Evolutionary conservation across 2,113 vertebrate species (phyloP).

Genomic region (Uria lomvia): DNA sequence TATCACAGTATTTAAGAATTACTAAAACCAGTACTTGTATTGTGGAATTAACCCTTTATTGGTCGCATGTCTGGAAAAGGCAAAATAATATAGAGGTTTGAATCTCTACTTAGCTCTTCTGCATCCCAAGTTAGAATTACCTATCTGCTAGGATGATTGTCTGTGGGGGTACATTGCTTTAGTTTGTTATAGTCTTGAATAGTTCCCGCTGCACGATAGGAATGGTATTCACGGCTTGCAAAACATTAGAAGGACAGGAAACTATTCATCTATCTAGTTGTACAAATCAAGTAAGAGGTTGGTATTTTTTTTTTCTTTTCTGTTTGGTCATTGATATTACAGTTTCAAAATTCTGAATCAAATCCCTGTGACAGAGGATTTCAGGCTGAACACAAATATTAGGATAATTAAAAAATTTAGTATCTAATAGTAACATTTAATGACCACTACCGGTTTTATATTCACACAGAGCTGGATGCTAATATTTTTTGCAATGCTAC

Average conservation of each 20-base stretch:
- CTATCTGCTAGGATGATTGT: not conserved
- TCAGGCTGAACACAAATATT: not conserved
- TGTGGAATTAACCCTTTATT: not conserved
- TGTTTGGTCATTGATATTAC: not conserved
- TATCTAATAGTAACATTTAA: not conserved
- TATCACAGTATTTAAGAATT: not conserved
- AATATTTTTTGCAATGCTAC: not conserved
- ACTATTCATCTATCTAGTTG: not conserved
- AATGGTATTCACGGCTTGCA: not conserved
- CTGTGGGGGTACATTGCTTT: not conserved
- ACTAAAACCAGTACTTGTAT: not conserved
- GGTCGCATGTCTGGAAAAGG: not conserved
- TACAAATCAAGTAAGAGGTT: not conserved
- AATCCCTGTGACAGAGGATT: not conserved
- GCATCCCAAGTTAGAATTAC: not conserved
- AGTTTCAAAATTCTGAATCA: not conserved
- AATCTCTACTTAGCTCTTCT: not conserved
- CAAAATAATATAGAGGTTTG: not conserved
- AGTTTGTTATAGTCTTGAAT: not conserved
- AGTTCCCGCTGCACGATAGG: not conserved
- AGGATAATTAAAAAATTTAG: not conserved
- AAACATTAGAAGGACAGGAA: not conserved
- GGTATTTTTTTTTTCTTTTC: too few species aligned
- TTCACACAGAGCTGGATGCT: not conserved
- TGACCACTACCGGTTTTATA: not conserved